phyloP scores from a whole-genome alignment of 2,797 vertebrate species.

The Amniataba percoides region DNA sequence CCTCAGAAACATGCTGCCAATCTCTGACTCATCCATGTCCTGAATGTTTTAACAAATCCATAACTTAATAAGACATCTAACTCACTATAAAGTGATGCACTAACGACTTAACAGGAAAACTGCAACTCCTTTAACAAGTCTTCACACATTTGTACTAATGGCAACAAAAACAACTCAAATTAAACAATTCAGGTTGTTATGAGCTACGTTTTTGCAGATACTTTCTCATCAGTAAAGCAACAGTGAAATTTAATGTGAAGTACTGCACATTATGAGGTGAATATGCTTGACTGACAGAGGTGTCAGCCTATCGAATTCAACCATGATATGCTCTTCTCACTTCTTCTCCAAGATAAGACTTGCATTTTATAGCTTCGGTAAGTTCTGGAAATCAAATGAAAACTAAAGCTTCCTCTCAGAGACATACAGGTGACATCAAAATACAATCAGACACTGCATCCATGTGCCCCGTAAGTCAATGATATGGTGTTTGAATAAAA shows the following conservation, averaged over 20 bases:
- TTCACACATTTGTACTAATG: not conserved
- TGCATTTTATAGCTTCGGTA: not conserved
- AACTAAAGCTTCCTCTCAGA: not conserved
- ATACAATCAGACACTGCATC: not conserved
- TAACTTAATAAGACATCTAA: not conserved
- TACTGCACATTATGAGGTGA: not conserved
- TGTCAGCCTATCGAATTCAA: not conserved
- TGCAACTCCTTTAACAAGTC: not conserved
- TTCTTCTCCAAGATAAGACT: not conserved
- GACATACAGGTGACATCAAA: not conserved
- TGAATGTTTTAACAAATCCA: constrained; percentile 12
- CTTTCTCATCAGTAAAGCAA: not conserved
- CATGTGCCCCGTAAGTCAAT: not conserved
- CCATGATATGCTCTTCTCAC: not conserved
- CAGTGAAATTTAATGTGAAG: not conserved
- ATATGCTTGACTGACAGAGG: not conserved
- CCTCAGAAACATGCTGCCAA: not conserved
- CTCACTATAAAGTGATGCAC: not conserved
- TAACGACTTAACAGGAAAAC: not conserved
- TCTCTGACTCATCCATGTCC: not conserved
- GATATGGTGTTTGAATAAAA: not conserved
- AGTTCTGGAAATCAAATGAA: not conserved
- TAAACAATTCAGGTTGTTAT: too few relatives aligned
- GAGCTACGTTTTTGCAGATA: too few relatives aligned
- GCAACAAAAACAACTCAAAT: not conserved